Percentiles rank a stretch among this genome's conserved stretches.
phyloP scores from a whole-genome alignment of 2,797 vertebrate genomes.

The Graptemys geographica region DNA sequence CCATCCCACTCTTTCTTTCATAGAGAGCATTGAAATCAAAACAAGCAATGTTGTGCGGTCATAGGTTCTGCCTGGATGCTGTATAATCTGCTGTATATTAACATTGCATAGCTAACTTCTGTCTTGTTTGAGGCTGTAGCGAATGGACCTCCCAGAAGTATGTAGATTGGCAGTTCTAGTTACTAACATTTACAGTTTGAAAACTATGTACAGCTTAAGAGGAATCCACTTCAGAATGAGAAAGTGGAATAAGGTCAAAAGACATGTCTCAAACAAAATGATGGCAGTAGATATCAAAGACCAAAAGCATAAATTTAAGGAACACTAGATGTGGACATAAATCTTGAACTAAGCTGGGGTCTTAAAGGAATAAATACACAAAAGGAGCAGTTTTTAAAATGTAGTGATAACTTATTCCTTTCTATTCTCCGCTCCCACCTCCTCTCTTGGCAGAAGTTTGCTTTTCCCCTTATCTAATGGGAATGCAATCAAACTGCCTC shows the following conservation, averaged over 20 bases:
- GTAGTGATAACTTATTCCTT: slow-evolving; percentile 58
- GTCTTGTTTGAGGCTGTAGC: neutral
- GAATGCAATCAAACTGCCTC: neutral
- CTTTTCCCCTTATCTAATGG: neutral
- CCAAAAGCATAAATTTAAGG: neutral
- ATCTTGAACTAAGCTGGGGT: slow-evolving; percentile 49
- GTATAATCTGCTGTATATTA: neutral
- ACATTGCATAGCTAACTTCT: neutral
- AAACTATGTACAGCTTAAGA: slow-evolving; percentile 29
- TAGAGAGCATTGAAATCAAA: neutral
- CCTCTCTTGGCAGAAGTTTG: neutral
- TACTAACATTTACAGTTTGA: slow-evolving; percentile 16
- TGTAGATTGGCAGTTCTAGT: slow-evolving; percentile 13
- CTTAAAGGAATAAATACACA: slow-evolving; percentile 44
- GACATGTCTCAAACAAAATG: neutral
- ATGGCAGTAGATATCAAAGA: slow-evolving; percentile 56
- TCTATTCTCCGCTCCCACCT: neutral
- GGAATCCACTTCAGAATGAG: neutral
- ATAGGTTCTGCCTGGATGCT: neutral
- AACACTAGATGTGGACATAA: neutral
- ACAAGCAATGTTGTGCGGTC: neutral
- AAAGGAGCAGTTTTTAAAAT: neutral
- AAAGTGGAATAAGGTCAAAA: slow-evolving; percentile 39
- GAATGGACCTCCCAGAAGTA: neutral
- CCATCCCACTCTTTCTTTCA: neutral